Evolutionary conservation across 2,888 invertebrate species (phyloP), one percentile per base, ranked within the genome.

Genomic region (Agonopterix heracliana): DNA sequence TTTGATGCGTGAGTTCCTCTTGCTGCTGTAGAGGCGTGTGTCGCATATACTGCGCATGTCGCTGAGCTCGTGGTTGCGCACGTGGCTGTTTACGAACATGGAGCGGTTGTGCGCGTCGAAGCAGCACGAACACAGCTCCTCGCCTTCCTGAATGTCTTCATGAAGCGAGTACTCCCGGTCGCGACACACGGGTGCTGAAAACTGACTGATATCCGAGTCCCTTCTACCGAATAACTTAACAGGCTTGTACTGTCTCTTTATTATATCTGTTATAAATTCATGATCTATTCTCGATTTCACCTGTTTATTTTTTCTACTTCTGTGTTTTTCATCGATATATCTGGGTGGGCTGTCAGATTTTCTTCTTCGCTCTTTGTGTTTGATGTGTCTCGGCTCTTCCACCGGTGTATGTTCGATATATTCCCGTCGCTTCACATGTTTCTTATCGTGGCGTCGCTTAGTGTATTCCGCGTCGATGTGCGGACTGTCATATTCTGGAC

Each of bases 121-220:
- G 55, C 74, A 77, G 59, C 81, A 81, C 11, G 78, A 80, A 54
- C 80, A 83, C 48, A 80, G 54, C 44, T 81, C 74, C 34, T 63
- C 59, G 10, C 67, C 72, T 46, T 74, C 70, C 48, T 63, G 57
- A 47, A 76, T 56, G 17, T 74, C 60, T 12, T 78, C 66, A 13
- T 60, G 61, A 2, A 67, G 38, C 1, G 65, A 53, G 60, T 61
- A 75, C 48, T 81, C 80, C 48, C 74, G 74, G 52, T 87, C 87
- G 8, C 83, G 78, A 51, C 87, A 87, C 38, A 85, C 64, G 2
- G 87, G 87, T 7, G 74, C 80, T 12, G 86, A 83, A 53, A 85
- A 71, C 56, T 85, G 82, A 54, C 84, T 88, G 0, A 78, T 54
- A 17, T 73, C 74, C 3, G 85, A 84, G 52, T 71, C 60, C 56